phyloP scores from a whole-genome alignment of 2,113 vertebrate species.

The Semicossyphus pulcher region DNA sequence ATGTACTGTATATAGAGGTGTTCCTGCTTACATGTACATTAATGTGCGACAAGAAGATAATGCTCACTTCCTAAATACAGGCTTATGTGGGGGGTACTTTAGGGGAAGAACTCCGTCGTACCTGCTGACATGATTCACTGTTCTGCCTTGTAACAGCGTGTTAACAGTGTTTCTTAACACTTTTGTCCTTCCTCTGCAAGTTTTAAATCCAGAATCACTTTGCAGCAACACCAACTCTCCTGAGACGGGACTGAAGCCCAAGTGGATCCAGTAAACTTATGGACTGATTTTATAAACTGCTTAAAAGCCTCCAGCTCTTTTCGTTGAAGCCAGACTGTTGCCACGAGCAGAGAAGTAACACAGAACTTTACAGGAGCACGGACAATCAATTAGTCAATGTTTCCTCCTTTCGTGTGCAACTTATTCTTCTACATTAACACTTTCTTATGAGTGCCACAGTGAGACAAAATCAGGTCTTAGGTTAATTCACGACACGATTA shows the following conservation, averaged over 20 bases:
- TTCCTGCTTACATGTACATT: background rate
- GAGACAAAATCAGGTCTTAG: background rate
- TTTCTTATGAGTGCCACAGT: conserved; percentile 31
- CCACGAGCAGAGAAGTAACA: background rate
- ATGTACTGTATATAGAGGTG: background rate
- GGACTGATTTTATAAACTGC: conserved; percentile 32
- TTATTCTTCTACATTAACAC: conserved; percentile 31
- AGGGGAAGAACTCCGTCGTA: background rate
- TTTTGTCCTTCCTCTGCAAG: background rate
- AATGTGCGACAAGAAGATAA: conserved; percentile 1
- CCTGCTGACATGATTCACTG: background rate
- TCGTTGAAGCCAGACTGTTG: conserved; percentile 13
- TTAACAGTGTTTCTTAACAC: background rate
- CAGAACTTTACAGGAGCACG: conserved; percentile 13
- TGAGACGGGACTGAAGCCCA: background rate
- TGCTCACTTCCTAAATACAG: conserved; percentile 27
- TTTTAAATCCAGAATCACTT: conserved; percentile 24
- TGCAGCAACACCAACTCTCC: conserved; percentile 3
- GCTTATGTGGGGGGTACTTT: conserved; percentile 15
- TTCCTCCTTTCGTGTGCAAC: conserved; percentile 48
- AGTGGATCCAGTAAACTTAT: conserved; percentile 3
- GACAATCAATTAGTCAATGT: conserved; percentile 58
- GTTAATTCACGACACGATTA: conserved; percentile 7
- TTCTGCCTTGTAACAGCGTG: background rate
- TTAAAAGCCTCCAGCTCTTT: conserved; percentile 30